Conservation (phyloP, 2,888 invertebrate genomes). For the Epinotia nisella region DNA sequence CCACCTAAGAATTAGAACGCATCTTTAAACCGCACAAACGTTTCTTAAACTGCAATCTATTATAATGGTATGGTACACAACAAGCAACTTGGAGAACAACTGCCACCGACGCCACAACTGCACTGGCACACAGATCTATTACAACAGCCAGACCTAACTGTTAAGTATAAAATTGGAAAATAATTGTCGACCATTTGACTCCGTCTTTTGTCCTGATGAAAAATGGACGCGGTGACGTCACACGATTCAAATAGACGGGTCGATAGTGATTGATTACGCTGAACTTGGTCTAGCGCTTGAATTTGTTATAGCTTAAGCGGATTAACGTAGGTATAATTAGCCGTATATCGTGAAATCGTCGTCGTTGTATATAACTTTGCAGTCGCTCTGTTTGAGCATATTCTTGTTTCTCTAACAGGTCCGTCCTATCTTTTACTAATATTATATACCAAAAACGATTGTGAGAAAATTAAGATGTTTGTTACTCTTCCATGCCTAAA, state of each 20-base stretch:
- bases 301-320: constrained; percentile 24
- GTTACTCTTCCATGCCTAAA: too few relatives aligned
- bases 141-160: constrained; percentile 56
- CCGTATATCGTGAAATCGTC: constrained; percentile 20
- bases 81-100: constrained; percentile 43
- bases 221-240: constrained; percentile 72
- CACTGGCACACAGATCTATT: constrained; percentile 61
- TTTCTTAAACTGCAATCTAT: background rate
- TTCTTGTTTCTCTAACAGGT: too few relatives aligned
- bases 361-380: constrained; percentile 5
- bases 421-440: too few relatives aligned
- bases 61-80: constrained; percentile 12
- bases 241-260: constrained; percentile 55
- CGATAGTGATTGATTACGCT: constrained; percentile 47
- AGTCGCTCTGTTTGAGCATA: background rate
- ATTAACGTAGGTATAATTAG: constrained; percentile 18
- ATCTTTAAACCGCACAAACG: background rate
- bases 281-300: constrained; percentile 58
- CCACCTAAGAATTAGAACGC: background rate
- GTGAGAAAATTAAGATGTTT: too few relatives aligned
- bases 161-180: constrained; percentile 69
- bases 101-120: constrained; percentile 49
- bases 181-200: constrained; percentile 64
- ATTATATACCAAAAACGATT: too few relatives aligned
- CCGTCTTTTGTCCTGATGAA: constrained; percentile 67